phyloP scores from a whole-genome alignment of 92 coral and sea anemone species.

The Hydrozoanthus gracilis region DNA sequence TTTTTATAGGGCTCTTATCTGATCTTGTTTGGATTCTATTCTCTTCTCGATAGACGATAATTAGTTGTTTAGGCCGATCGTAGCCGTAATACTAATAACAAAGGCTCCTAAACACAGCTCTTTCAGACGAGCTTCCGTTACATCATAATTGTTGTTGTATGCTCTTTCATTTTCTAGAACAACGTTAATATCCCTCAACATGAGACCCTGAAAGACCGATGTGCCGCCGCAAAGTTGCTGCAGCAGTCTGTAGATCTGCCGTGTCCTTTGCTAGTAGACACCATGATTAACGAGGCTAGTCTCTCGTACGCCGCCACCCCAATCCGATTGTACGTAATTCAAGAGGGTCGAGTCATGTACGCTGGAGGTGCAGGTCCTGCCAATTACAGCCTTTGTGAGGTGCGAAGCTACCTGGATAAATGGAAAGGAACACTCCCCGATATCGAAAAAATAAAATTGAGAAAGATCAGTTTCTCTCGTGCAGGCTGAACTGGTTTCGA shows the following conservation, averaged over 20 bases:
- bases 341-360: constrained; percentile 56
- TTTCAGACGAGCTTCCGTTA: background rate
- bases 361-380: constrained; percentile 78
- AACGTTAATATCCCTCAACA: constrained; percentile 68
- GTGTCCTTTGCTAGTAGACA: constrained; percentile 39
- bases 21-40: background rate
- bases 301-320: constrained; percentile 72
- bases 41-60: background rate
- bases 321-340: constrained; percentile 66
- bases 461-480: background rate
- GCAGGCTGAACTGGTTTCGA: constrained; percentile 11
- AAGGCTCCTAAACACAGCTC: background rate
- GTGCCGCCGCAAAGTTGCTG: constrained; percentile 66
- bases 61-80: constrained; percentile 25
- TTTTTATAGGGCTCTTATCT: background rate
- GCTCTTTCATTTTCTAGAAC: constrained; percentile 52
- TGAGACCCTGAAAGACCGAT: constrained; percentile 65
- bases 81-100: background rate
- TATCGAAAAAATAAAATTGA: constrained; percentile 7
- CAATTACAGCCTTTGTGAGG: constrained; percentile 65
- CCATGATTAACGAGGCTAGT: constrained; percentile 46
- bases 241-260: constrained; percentile 37
- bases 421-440: constrained; percentile 24
- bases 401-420: constrained; percentile 62
- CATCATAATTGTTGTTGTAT: too few relatives aligned